Conservation (phyloP, 1,140 invertebrate species). For the Zaprionus kolodkinae region DNA sequence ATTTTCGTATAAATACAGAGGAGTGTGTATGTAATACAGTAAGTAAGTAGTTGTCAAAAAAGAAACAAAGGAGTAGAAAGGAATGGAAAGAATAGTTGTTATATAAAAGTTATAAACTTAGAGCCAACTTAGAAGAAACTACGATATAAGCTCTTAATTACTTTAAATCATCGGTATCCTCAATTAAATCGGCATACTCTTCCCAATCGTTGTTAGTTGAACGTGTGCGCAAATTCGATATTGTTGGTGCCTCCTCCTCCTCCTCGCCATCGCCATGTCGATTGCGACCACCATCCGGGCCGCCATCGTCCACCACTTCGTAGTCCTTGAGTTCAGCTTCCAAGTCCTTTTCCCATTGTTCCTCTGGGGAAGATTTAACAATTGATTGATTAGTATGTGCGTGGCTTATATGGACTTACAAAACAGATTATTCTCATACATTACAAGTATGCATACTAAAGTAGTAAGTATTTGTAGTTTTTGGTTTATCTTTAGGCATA, state of each 20-base stretch:
- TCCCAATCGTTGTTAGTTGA: constrained; percentile 84
- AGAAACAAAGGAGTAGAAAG: constrained; percentile 73
- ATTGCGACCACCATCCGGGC: constrained; percentile 41
- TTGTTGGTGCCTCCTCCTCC: constrained; percentile 80
- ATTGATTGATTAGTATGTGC: constrained; percentile 58
- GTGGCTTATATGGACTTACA: constrained; percentile 55
- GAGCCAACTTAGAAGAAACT: constrained; percentile 84
- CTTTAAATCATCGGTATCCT: constrained; percentile 85
- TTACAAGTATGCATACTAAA: constrained; percentile 22
- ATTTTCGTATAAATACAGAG: constrained; percentile 52
- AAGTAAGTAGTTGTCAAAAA: constrained; percentile 46
- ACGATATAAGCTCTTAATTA: constrained; percentile 85
- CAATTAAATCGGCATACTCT: constrained; percentile 84
- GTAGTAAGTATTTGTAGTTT: constrained; percentile 14
- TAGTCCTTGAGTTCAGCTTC: constrained; percentile 96
- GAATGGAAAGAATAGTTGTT: constrained; percentile 76
- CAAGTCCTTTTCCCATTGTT: constrained; percentile 96
- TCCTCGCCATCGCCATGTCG: constrained; percentile 39
- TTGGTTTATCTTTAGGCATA: constrained; percentile 47
- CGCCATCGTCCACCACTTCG: constrained; percentile 90
- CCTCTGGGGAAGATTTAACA: constrained; percentile 86
- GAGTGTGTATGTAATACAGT: constrained; percentile 48
- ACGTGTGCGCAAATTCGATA: constrained; percentile 83
- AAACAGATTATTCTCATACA: constrained; percentile 19
- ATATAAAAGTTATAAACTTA: constrained; percentile 74